These are phyloP conservation scores for Glyptemys insculpta DNA, from an alignment of 2,797 vertebrate genomes.

Conservation along the genomic window DNA sequence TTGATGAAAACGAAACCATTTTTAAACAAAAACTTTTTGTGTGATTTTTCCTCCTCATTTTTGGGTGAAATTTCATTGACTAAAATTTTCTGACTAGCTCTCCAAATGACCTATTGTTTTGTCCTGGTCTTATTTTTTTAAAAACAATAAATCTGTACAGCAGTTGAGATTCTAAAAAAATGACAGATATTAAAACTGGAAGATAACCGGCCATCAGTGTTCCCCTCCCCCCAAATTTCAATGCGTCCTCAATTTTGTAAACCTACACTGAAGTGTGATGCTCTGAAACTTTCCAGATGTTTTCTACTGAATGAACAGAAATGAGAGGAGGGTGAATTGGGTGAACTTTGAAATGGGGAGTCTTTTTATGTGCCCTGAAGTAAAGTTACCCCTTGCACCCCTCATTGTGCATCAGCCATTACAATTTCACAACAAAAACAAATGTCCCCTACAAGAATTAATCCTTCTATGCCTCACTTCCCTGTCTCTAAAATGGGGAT, in stretches of 20 bases:
- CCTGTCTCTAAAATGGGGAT: not conserved
- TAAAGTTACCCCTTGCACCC: not conserved
- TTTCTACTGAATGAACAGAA: not conserved
- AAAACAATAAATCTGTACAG: not conserved
- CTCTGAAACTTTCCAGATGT: not conserved
- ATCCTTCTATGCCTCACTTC: not conserved
- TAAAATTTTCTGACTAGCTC: not conserved
- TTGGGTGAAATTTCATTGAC: fast-evolving
- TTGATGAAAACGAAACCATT: not conserved
- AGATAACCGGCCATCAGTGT: not conserved
- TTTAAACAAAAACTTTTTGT: not conserved
- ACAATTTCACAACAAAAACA: not conserved
- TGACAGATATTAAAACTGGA: not conserved
- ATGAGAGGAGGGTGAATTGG: not conserved
- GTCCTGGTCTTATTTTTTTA: not conserved
- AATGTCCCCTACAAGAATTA: not conserved
- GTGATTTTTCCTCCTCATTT: fast-evolving
- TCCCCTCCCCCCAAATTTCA: not conserved
- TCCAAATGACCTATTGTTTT: not conserved
- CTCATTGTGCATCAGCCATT: not conserved
- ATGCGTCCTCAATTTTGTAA: not conserved
- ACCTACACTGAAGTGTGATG: not conserved
- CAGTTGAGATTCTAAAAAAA: not conserved
- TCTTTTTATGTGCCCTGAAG: fast-evolving
- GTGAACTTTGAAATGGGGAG: not conserved